Percentiles rank a stretch among this genome's conserved stretches.
Evolutionary conservation across 1,140 invertebrate species (phyloP).

Genomic region (Holotrichia oblita): DNA sequence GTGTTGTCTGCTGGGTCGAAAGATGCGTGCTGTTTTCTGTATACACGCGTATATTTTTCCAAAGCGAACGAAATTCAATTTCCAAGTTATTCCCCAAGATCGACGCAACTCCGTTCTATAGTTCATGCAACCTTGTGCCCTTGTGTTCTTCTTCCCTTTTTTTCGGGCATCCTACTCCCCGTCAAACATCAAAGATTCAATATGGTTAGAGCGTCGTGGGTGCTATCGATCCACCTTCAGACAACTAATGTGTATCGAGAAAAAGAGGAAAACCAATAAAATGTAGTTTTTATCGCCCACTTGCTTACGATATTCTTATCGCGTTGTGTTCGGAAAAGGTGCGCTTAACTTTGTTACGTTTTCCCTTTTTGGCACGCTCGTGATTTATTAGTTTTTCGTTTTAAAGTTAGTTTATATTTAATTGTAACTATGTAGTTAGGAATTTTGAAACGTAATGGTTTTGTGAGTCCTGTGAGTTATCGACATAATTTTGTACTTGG

Average conservation of each 20-base stretch:
- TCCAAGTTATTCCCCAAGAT: background rate
- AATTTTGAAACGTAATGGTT: too few relatives aligned
- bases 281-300: constrained; percentile 20
- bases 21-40: too few relatives aligned
- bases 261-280: background rate
- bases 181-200: constrained; percentile 16
- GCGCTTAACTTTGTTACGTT: background rate
- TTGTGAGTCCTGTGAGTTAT: too few relatives aligned
- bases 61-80: background rate
- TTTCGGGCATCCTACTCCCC: background rate
- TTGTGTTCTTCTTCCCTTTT: too few relatives aligned
- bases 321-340: background rate
- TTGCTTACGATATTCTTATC: background rate
- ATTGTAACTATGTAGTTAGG: too few relatives aligned
- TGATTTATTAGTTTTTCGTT: too few relatives aligned
- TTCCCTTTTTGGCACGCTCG: too few relatives aligned
- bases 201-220: background rate
- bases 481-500: too few relatives aligned
- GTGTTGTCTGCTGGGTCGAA: too few relatives aligned
- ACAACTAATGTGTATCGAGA: background rate
- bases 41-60: constrained; percentile 7
- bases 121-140: background rate
- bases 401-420: too few relatives aligned
- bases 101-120: background rate
- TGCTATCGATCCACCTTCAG: background rate